phyloP scores from a whole-genome alignment of 2,888 invertebrate species.

The Urechis unicinctus region DNA sequence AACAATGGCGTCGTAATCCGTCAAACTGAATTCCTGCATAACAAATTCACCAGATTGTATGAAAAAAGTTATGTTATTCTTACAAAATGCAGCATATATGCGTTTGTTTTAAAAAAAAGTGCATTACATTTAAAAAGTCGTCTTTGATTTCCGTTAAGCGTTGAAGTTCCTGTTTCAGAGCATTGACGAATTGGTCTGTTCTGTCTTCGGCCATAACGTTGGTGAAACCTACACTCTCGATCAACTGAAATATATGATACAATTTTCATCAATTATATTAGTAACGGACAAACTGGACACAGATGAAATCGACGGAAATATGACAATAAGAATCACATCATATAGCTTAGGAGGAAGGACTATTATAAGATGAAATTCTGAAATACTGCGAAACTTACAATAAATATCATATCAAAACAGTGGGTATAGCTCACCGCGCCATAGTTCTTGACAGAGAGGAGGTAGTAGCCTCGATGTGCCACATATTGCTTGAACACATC shows the following conservation, averaged over 20 bases:
- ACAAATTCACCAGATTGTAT: too few species aligned
- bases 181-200: conserved; percentile 53
- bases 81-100: too few species aligned
- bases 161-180: conserved; percentile 52
- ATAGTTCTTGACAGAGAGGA: conserved; percentile 50
- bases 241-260: conserved; percentile 40
- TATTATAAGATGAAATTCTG: too few species aligned
- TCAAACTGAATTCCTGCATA: conserved; percentile 52
- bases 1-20: conserved; percentile 53
- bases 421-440: too few species aligned
- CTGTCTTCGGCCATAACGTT: conserved; percentile 54
- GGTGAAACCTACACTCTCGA: conserved; percentile 53
- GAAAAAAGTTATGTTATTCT: too few species aligned
- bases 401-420: too few species aligned
- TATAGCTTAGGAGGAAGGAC: too few species aligned
- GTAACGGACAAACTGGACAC: background rate
- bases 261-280: background rate
- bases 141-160: conserved; percentile 49
- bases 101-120: too few species aligned
- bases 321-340: too few species aligned
- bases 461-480: conserved; percentile 53
- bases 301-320: background rate
- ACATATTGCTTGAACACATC: conserved; percentile 54
- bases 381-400: too few species aligned
- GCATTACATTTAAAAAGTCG: conserved; percentile 49